phyloP scores from a whole-genome alignment of 2,797 vertebrate species.

The Sarcoramphus papa region DNA sequence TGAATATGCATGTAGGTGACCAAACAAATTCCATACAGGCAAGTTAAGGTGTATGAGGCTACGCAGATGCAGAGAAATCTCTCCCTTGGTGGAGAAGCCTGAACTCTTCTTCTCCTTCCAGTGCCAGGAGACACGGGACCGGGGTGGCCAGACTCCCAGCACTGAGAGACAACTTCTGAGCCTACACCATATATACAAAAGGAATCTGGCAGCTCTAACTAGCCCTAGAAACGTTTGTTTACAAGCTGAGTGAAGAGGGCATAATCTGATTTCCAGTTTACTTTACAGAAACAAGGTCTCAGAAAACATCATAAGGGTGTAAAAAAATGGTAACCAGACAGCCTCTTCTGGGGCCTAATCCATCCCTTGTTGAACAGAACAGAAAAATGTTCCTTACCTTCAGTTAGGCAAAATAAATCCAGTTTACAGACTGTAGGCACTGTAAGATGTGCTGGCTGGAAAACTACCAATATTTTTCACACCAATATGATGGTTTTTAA shows the following conservation, averaged over 20 bases:
- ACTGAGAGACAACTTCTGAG: neutral
- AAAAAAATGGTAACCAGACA: neutral
- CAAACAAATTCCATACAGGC: neutral
- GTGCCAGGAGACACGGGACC: neutral
- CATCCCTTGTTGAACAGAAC: accelerated
- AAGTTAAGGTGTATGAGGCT: neutral
- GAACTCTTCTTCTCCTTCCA: neutral
- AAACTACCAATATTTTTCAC: neutral
- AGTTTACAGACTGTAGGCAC: neutral
- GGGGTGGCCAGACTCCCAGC: neutral
- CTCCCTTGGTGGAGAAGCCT: neutral
- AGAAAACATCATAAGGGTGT: neutral
- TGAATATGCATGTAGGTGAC: neutral
- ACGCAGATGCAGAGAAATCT: neutral
- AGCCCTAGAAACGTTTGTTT: neutral
- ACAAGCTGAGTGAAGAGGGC: neutral
- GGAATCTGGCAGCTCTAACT: neutral
- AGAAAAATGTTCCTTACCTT: neutral
- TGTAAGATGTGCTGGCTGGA: neutral
- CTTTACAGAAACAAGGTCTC: neutral
- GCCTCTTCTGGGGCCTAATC: neutral
- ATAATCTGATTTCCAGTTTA: neutral
- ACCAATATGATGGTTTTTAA: neutral
- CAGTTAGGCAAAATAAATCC: neutral
- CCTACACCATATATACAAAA: accelerated